Conservation (phyloP, 2,113 vertebrate species). For the Syngnathus scovelli region DNA sequence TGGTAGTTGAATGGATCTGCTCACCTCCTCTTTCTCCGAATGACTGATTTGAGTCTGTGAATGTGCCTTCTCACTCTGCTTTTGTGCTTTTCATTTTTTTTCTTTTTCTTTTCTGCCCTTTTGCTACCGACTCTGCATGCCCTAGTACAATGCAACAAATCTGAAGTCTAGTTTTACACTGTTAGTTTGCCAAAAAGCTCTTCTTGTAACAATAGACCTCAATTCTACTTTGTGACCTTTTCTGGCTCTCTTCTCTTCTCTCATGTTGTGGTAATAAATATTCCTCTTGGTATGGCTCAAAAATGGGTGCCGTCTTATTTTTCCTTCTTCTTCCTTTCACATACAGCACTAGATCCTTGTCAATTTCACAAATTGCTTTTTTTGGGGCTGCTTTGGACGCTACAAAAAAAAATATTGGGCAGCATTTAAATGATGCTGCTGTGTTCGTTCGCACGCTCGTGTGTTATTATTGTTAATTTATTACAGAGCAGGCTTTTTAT, state of each 20-base stretch:
- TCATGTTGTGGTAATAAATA: conserved; percentile 98
- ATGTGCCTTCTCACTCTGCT: conserved; percentile 91
- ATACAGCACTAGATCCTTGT: conserved; percentile 64
- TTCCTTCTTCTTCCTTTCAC: conserved; percentile 50
- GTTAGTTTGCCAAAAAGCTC: conserved; percentile 65
- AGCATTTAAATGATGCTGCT: conserved; percentile 21
- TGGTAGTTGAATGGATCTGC: conserved; percentile 59
- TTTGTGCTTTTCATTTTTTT: conserved; percentile 65
- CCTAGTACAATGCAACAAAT: conserved; percentile 67
- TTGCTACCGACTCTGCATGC: conserved; percentile 72
- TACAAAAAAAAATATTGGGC: not conserved
- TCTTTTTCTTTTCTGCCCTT: conserved; percentile 49
- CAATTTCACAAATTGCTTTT: conserved; percentile 79
- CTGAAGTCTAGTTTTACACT: conserved; percentile 68
- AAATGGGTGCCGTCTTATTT: conserved; percentile 84
- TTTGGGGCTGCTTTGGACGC: conserved; percentile 2
- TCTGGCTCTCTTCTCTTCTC: conserved; percentile 68
- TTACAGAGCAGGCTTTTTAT: not conserved
- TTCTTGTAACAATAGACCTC: conserved; percentile 84
- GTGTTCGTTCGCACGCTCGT: no score
- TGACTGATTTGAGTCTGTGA: conserved; percentile 85
- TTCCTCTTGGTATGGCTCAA: conserved; percentile 94
- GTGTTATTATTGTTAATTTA: not conserved
- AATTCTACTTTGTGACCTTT: conserved; percentile 84
- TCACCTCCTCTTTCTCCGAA: conserved; percentile 58